phyloP scores from a whole-genome alignment of 2,113 vertebrate genomes.

The Clarias macrocephalus region DNA sequence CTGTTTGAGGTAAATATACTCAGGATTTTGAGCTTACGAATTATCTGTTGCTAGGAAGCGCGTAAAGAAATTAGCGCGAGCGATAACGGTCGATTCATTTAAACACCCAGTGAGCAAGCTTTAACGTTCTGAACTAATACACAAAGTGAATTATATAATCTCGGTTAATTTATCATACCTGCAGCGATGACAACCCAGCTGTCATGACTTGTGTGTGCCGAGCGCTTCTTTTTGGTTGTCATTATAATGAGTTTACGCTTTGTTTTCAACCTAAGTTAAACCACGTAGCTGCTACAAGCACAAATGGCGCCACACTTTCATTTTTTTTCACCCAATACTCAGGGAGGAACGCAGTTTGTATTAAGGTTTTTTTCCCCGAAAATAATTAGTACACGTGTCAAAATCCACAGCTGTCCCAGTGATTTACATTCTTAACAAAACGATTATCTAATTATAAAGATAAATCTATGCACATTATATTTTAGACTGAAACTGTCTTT shows the following conservation, averaged over 20 bases:
- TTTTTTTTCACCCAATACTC: not conserved
- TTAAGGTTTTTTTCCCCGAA: rapidly evolving
- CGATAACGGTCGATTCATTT: not conserved
- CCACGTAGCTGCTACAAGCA: not conserved
- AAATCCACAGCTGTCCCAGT: not conserved
- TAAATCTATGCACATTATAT: no score
- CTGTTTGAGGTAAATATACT: not conserved
- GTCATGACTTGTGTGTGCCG: slow-evolving; percentile 55
- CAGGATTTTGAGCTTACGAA: no score
- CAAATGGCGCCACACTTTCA: slow-evolving; percentile 54
- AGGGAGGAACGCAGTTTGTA: not conserved
- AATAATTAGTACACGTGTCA: rapidly evolving
- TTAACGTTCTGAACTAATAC: not conserved
- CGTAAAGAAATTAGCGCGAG: not conserved
- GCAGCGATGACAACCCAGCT: slow-evolving; percentile 75
- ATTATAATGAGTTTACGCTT: slow-evolving; percentile 49
- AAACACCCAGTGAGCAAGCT: not conserved
- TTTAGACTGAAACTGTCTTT: not conserved
- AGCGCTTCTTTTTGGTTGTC: slow-evolving; percentile 72
- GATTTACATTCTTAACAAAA: rapidly evolving
- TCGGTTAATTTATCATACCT: slow-evolving; percentile 47
- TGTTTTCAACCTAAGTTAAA: not conserved
- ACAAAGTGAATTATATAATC: not conserved
- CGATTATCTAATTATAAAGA: not conserved
- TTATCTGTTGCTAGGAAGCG: not conserved